Conservation (phyloP, 53 echinoderm and acorn worm genomes). For the Mesocentrotus franciscanus region DNA sequence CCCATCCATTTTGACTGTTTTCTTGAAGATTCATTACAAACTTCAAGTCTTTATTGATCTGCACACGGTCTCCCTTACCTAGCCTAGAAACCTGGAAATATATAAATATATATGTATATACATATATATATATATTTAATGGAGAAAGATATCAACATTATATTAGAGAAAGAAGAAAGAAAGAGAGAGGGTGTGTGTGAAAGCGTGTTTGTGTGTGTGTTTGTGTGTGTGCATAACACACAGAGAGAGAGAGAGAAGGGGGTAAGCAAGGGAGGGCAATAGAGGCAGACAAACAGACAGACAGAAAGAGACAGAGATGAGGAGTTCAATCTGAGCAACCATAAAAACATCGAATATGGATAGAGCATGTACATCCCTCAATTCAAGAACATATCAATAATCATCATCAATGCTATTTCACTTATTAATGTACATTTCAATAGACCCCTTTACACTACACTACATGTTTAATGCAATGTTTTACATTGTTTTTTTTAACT, state of each 20-base stretch:
- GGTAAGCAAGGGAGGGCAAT: neutral
- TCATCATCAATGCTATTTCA: too few species aligned
- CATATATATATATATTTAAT: neutral
- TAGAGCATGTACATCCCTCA: too few species aligned
- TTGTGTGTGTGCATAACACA: too few species aligned
- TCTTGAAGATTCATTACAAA: conserved; percentile 74
- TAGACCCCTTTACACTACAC: too few species aligned
- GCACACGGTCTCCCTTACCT: too few species aligned
- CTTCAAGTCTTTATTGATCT: too few species aligned
- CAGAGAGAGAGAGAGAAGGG: neutral
- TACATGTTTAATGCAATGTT: too few species aligned
- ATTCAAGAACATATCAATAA: too few species aligned
- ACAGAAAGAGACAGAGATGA: neutral
- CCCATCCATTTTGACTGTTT: conserved; percentile 80
- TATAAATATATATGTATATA: neutral
- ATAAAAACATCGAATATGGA: too few species aligned
- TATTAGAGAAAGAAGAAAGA: neutral
- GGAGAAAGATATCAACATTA: neutral
- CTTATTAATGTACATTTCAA: too few species aligned
- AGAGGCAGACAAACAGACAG: neutral
- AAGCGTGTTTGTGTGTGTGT: too few species aligned
- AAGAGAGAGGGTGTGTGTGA: neutral
- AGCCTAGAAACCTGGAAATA: conserved; percentile 69
- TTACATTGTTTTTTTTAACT: too few species aligned
- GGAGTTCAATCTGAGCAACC: neutral